Percentiles rank a stretch among this genome's conserved stretches.
Evolutionary conservation across 92 coral and sea anemone genomes (phyloP).

Genomic region (Phenganax marumi): DNA sequence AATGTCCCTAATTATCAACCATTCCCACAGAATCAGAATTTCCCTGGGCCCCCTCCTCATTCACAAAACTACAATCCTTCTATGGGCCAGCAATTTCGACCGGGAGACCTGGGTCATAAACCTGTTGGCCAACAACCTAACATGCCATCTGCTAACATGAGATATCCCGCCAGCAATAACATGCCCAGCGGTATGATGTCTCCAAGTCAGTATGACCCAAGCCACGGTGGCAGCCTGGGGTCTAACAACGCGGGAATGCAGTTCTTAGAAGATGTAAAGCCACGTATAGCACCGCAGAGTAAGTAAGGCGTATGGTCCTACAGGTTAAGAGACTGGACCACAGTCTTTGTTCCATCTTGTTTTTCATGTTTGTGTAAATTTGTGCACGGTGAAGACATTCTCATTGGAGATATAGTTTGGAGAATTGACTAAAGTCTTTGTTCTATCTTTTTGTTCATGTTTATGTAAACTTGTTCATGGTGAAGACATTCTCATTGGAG

Average conservation of each 20-base stretch:
- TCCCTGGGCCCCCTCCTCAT: not conserved
- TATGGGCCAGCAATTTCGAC: constrained; percentile 18
- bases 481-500: no score
- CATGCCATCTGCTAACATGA: constrained; percentile 4
- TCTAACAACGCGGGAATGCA: no score
- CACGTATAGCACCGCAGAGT: constrained; percentile 37
- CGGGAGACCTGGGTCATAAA: not conserved
- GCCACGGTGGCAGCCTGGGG: not conserved
- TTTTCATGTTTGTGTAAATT: no score
- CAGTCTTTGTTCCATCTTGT: no score
- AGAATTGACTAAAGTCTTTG: no score
- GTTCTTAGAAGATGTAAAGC: constrained; percentile 30
- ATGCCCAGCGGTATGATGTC: constrained; percentile 41
- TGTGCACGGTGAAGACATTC: no score
- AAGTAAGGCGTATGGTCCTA: not conserved
- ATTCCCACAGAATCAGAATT: constrained; percentile 28
- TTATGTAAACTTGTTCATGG: no score
- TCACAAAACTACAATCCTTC: not conserved
- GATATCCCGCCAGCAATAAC: constrained; percentile 15
- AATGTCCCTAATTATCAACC: constrained; percentile 15
- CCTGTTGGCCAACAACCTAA: constrained; percentile 6
- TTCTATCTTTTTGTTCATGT: no score
- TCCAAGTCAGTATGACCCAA: not conserved
- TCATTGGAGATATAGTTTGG: no score
- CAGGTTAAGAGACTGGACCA: no score